Evolutionary conservation across 2,113 vertebrate species (phyloP).

Genomic region (Megaceryle maxima): DNA sequence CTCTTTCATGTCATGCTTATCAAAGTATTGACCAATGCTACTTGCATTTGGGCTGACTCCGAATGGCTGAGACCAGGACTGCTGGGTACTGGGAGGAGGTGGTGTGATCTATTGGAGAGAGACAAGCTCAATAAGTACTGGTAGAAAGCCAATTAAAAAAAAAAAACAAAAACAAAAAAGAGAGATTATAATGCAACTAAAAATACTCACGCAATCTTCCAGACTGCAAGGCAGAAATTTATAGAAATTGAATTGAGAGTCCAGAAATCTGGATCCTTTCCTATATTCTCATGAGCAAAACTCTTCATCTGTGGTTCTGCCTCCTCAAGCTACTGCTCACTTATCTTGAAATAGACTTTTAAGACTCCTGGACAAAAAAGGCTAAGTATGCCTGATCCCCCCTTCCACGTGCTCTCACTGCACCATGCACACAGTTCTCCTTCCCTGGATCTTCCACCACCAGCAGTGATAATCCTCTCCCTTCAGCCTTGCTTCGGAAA

Average conservation of each 20-base stretch:
- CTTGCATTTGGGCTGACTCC: conserved; percentile 72
- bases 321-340: neutral
- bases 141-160: accelerated
- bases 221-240: neutral
- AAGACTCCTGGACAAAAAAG: neutral
- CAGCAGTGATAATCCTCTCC: neutral
- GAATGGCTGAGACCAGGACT: conserved; percentile 84
- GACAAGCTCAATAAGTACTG: neutral
- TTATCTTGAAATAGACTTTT: neutral
- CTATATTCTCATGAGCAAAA: neutral
- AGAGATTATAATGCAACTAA: neutral
- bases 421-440: accelerated
- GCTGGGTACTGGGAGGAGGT: conserved; percentile 83
- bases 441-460: neutral
- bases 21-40: conserved; percentile 91
- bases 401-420: neutral
- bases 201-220: neutral
- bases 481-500: neutral
- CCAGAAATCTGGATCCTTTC: neutral
- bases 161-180: too few relatives aligned
- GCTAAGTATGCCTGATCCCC: neutral
- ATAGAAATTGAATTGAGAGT: neutral
- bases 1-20: conserved; percentile 93
- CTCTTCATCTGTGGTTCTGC: neutral
- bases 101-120: conserved; percentile 80